Evolutionary conservation across 2,113 vertebrate species (phyloP).

Genomic region (mouse (Mus musculus)): GRCm39 chr11:95626001-95626500

Average conservation of each 20-base stretch:
- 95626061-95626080: neutral
- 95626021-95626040: neutral
- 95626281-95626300: too few relatives aligned
- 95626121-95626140: neutral
- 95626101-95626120: neutral
- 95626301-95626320: too few relatives aligned
- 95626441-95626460: too few relatives aligned
- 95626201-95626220: constrained; percentile 77
- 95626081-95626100: neutral
- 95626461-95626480: too few relatives aligned
- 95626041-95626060: neutral
- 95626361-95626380: too few relatives aligned
- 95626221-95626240: neutral
- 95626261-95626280: too few relatives aligned
- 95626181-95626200: constrained; percentile 7
- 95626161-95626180: neutral
- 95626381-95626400: too few relatives aligned
- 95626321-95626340: too few relatives aligned
- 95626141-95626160: neutral
- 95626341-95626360: too few relatives aligned
- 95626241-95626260: neutral
- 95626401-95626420: too few relatives aligned
- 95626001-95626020: neutral
- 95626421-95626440: too few relatives aligned
- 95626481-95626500: too few relatives aligned